Percentiles rank a stretch among this genome's conserved stretches.
phyloP scores from a whole-genome alignment of 2,888 invertebrate species.

The Timandra comae region DNA sequence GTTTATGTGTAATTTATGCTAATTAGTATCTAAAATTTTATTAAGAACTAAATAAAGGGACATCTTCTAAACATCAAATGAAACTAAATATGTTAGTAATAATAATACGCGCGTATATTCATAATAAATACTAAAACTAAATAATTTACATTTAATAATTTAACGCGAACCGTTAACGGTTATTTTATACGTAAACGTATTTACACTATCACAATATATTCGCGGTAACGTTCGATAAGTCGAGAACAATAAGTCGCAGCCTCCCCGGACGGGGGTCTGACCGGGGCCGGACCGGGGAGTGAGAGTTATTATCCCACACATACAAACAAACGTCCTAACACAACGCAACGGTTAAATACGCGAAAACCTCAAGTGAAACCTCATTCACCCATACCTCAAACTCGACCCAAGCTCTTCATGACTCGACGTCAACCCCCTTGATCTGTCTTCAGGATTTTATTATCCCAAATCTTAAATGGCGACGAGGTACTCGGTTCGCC shows the following conservation, averaged over 20 bases:
- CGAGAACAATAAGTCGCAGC: constrained; percentile 66
- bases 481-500: constrained; percentile 53
- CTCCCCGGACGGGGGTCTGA: constrained; percentile 39
- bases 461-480: constrained; percentile 62
- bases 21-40: too few relatives aligned
- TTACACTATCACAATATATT: constrained; percentile 37
- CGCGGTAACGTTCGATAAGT: constrained; percentile 18
- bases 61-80: constrained; percentile 19
- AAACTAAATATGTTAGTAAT: constrained; percentile 37
- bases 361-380: constrained; percentile 35
- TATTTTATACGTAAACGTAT: constrained; percentile 18
- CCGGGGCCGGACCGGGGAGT: constrained; percentile 36
- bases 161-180: constrained; percentile 5
- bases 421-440: constrained; percentile 58
- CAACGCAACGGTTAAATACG: constrained; percentile 33
- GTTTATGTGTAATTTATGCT: too few relatives aligned
- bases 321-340: constrained; percentile 18
- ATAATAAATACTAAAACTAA: constrained; percentile 50
- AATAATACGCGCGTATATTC: constrained; percentile 60
- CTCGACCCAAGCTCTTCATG: constrained; percentile 38
- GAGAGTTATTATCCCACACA: constrained; percentile 63
- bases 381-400: constrained; percentile 46
- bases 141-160: constrained; percentile 29
- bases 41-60: background rate
- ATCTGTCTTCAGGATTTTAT: constrained; percentile 45